Percentiles rank a stretch among this genome's conserved stretches.
These are phyloP conservation scores for Halesus radiatus DNA, from an alignment of 1,140 invertebrate species.

Conservation along the genomic window DNA sequence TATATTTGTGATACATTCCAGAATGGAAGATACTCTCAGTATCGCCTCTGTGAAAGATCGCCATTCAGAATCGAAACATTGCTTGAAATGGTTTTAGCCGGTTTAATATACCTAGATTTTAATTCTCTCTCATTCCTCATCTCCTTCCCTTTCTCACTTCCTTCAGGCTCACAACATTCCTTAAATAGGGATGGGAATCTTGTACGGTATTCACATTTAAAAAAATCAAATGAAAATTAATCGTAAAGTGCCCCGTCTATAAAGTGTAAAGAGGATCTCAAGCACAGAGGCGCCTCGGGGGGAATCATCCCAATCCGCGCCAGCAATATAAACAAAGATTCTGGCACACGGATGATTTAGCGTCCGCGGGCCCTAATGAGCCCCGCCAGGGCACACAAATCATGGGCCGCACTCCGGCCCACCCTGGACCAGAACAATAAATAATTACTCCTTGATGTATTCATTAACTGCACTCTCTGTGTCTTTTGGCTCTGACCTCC, in stretches of 20 bases:
- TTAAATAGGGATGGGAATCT: no score
- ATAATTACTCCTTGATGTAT: conserved; percentile 56
- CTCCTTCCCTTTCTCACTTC: no score
- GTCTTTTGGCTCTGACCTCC: conserved; percentile 18
- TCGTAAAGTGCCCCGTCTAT: background rate
- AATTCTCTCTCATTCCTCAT: no score
- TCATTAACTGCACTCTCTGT: conserved; percentile 46
- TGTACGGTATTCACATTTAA: no score
- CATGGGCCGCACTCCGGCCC: conserved; percentile 46
- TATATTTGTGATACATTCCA: no score
- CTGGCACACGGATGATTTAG: conserved; percentile 39
- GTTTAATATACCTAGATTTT: no score
- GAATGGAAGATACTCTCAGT: no score
- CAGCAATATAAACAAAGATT: conserved; percentile 36
- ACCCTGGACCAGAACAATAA: conserved; percentile 44
- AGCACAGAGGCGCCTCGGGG: conserved; percentile 26
- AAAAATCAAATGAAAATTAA: no score
- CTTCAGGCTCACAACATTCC: no score
- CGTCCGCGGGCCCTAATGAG: conserved; percentile 18
- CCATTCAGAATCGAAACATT: no score
- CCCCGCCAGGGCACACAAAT: conserved; percentile 40
- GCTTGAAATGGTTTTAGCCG: no score
- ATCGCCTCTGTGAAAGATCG: no score
- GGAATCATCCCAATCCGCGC: conserved; percentile 18
- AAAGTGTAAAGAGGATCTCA: conserved; percentile 18